Conservation (phyloP, 2,113 vertebrate species). For the Thalassoma bifasciatum region DNA sequence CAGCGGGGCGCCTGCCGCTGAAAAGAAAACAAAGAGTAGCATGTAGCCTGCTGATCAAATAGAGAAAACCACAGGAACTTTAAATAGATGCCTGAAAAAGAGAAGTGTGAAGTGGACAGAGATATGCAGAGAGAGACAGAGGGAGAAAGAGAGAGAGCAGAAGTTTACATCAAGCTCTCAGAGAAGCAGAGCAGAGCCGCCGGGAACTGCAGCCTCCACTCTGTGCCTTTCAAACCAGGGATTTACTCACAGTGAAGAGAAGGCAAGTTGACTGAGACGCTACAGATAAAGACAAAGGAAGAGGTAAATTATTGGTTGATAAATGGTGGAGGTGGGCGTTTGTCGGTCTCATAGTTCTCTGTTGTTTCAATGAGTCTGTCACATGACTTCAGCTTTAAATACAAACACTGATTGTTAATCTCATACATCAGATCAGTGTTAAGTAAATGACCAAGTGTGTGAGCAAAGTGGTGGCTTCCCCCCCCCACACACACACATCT, state of each 20-base stretch:
- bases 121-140: conserved; percentile 24
- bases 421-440: conserved; percentile 20
- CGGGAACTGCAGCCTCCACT: conserved; percentile 10
- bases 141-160: conserved; percentile 44
- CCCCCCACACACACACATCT: conserved; percentile 44
- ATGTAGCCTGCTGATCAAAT: not conserved
- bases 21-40: conserved; percentile 6
- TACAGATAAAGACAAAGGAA: conserved; percentile 13
- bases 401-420: not conserved
- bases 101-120: conserved; percentile 76
- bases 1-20: not conserved
- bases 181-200: conserved; percentile 32
- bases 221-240: conserved; percentile 32
- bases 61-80: conserved; percentile 59
- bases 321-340: not conserved
- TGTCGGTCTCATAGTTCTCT: not conserved
- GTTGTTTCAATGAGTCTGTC: not conserved
- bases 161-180: conserved; percentile 51
- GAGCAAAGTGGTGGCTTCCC: conserved; percentile 28
- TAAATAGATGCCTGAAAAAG: conserved; percentile 73
- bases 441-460: conserved; percentile 13
- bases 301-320: not conserved
- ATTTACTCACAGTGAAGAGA: conserved; percentile 35
- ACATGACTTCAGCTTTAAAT: not conserved
- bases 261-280: not conserved